These are phyloP conservation scores for Stratiomys singularior DNA, from an alignment of 2,888 invertebrate genomes.

Conservation along the genomic window DNA sequence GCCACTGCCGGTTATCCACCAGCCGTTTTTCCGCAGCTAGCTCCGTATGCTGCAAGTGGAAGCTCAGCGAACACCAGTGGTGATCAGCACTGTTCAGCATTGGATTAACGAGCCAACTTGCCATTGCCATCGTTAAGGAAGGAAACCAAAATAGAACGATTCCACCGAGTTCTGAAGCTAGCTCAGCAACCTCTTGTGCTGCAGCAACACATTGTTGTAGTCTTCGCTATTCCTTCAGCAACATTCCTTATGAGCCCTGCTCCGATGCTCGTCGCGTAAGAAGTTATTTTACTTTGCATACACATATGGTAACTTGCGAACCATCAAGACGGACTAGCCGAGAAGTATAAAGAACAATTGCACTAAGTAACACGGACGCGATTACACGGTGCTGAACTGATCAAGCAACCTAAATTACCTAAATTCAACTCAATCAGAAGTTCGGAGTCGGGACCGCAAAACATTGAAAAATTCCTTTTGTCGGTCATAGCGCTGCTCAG, in stretches of 20 bases:
- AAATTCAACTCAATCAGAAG: background rate
- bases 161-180: conserved; percentile 19
- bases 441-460: conserved; percentile 19
- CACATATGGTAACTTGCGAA: background rate
- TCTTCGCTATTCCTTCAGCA: background rate
- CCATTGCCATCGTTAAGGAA: background rate
- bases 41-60: background rate
- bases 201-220: background rate
- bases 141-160: conserved; percentile 15
- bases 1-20: conserved; percentile 4
- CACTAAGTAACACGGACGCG: background rate
- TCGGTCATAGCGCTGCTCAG: conserved; percentile 16
- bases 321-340: background rate
- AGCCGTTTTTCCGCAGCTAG: background rate
- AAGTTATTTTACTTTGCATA: conserved; percentile 20
- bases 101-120: conserved; percentile 7
- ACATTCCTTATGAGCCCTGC: conserved; percentile 12
- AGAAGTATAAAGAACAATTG: background rate
- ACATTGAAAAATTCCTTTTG: conserved; percentile 10
- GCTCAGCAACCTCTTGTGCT: too few species aligned
- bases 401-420: background rate
- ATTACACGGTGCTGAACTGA: background rate
- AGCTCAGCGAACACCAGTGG: background rate
- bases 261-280: background rate
- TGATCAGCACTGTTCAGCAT: background rate